Conservation (phyloP, 53 echinoderm and acorn worm species). For the Apostichopus leukothele region DNA sequence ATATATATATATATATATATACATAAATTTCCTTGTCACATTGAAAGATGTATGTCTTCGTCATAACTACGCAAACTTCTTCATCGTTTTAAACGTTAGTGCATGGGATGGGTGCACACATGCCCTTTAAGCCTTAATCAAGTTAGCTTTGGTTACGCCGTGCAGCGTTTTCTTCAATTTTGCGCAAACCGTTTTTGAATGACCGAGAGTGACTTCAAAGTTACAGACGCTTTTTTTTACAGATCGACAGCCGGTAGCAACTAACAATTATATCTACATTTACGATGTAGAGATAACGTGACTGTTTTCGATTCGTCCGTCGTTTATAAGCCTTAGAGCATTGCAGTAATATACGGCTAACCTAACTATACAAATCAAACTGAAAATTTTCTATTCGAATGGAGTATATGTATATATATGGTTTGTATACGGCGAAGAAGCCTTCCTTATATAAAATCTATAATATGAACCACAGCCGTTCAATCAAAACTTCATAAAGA, state of each 20-base stretch:
- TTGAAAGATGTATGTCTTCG: too few relatives aligned
- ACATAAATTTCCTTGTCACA: too few relatives aligned
- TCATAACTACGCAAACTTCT: too few relatives aligned
- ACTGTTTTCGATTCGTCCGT: conserved; percentile 16
- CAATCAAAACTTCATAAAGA: too few relatives aligned
- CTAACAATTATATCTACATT: conserved; percentile 37
- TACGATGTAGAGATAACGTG: conserved; percentile 28
- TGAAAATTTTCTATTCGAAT: too few relatives aligned
- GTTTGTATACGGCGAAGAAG: too few relatives aligned
- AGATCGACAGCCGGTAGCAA: conserved; percentile 48
- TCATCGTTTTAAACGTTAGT: too few relatives aligned
- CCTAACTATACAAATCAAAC: too few relatives aligned
- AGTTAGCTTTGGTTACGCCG: conserved; percentile 30
- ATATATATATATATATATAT: too few relatives aligned
- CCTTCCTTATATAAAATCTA: too few relatives aligned
- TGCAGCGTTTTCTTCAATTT: conserved; percentile 29
- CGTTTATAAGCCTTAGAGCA: conserved; percentile 28
- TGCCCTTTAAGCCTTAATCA: conserved; percentile 14
- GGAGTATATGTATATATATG: too few relatives aligned
- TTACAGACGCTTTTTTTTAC: conserved; percentile 1
- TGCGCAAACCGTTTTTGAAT: conserved; percentile 20
- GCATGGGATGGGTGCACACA: neutral
- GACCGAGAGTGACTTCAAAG: conserved; percentile 43
- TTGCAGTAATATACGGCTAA: neutral
- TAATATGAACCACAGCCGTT: too few relatives aligned